phyloP scores from a whole-genome alignment of 2,888 invertebrate species.

The Palloptera scutellata region DNA sequence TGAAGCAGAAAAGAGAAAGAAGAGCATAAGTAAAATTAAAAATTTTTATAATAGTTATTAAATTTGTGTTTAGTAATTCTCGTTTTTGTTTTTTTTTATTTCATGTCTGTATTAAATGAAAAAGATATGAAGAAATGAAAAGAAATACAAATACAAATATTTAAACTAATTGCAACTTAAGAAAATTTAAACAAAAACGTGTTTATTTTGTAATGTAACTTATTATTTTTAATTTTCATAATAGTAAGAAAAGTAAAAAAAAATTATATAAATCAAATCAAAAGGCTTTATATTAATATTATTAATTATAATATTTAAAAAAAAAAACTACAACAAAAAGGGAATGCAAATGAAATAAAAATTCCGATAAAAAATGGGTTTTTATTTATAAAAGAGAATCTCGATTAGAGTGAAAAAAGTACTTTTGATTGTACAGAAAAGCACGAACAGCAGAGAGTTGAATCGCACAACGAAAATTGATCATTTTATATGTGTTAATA shows the following conservation, averaged over 20 bases:
- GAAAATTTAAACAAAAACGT: no score
- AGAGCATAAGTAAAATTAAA: neutral
- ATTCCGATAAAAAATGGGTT: conserved; percentile 8
- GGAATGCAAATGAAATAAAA: conserved; percentile 18
- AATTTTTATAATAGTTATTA: neutral
- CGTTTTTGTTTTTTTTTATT: no score
- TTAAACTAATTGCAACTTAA: neutral
- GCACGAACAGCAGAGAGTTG: no score
- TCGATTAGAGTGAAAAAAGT: no score
- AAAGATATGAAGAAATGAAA: neutral
- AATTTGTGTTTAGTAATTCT: no score
- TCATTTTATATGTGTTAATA: no score
- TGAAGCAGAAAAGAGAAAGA: neutral
- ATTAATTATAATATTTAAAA: conserved; percentile 27
- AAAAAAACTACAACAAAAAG: conserved; percentile 27
- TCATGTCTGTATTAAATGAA: no score
- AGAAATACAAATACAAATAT: neutral
- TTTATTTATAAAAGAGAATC: no score
- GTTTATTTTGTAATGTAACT: neutral
- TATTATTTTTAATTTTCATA: conserved; percentile 20
- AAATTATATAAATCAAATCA: conserved; percentile 40
- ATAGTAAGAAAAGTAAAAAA: conserved; percentile 28
- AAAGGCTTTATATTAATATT: conserved; percentile 38
- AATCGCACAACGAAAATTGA: no score
- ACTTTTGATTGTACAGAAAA: no score